Percentiles rank a stretch among this genome's conserved stretches.
Evolutionary conservation across 2,113 vertebrate genomes (phyloP).

Genomic region (Stegostoma tigrinum): DNA sequence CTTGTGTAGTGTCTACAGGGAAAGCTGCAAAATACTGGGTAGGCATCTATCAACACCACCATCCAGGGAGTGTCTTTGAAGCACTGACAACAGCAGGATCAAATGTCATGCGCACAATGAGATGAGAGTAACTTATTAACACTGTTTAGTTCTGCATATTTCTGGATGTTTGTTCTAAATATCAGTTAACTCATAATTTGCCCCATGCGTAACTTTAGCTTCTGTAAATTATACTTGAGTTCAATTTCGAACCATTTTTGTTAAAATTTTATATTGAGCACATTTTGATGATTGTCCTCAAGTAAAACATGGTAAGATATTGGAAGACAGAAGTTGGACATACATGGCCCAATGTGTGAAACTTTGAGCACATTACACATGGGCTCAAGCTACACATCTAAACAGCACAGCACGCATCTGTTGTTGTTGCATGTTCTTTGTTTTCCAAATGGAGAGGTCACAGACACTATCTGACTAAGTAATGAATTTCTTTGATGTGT

Average conservation of each 20-base stretch:
- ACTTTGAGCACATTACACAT: neutral
- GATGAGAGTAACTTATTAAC: neutral
- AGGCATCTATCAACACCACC: slow-evolving; percentile 10
- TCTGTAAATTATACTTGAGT: neutral
- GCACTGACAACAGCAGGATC: neutral
- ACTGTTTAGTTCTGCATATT: slow-evolving; percentile 6
- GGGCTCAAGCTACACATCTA: neutral
- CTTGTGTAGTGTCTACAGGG: neutral
- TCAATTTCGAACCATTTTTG: neutral
- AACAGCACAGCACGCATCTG: neutral
- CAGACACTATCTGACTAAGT: slow-evolving; percentile 31
- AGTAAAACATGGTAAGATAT: neutral
- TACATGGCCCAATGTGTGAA: neutral
- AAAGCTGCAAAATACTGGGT: neutral
- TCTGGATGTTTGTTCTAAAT: neutral
- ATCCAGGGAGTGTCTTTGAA: slow-evolving; percentile 29
- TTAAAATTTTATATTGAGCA: neutral
- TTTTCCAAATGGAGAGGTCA: slow-evolving; percentile 35
- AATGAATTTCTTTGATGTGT: neutral
- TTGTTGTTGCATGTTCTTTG: neutral
- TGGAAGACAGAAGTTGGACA: neutral
- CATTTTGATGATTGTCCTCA: neutral
- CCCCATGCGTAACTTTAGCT: neutral
- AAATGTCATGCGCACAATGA: slow-evolving; percentile 9
- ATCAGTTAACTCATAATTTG: neutral